A percentile compares a stretch with the other conserved stretches of the same genome.
Conservation (phyloP, 2,888 invertebrate genomes). For the Diarsia mendica region DNA sequence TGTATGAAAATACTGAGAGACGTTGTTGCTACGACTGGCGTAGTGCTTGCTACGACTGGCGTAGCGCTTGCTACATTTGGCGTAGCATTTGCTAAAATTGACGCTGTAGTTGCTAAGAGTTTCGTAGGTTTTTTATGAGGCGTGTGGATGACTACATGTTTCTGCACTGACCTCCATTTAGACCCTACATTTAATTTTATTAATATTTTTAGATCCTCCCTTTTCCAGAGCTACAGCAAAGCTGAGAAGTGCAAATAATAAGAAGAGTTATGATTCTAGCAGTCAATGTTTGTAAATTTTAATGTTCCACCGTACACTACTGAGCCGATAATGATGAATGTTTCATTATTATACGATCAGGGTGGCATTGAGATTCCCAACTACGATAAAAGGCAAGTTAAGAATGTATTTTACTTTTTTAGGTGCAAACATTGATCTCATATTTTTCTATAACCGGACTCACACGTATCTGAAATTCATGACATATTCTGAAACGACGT, state of each 20-base stretch:
- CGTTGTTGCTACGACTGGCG: background rate
- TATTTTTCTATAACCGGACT: background rate
- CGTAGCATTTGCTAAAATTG: slow-evolving; percentile 2
- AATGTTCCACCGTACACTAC: background rate
- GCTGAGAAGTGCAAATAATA: background rate
- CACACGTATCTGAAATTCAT: background rate
- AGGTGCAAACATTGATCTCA: background rate
- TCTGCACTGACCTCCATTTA: background rate
- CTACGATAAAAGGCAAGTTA: background rate
- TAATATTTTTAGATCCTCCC: background rate
- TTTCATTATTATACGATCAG: background rate
- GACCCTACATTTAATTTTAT: background rate
- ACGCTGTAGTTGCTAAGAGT: slow-evolving; percentile 6
- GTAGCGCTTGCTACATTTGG: slow-evolving; percentile 3
- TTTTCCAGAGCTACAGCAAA: background rate
- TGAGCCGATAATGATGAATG: background rate
- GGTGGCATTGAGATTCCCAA: background rate
- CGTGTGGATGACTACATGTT: background rate
- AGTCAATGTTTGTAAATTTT: background rate
- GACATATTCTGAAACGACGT: background rate
- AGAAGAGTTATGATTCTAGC: background rate
- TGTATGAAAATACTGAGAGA: background rate
- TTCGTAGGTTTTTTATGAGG: background rate
- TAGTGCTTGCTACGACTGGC: background rate
- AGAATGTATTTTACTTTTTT: background rate